Conservation (phyloP, 2,113 vertebrate genomes). For the Chlorocebus sabaeus region DNA sequence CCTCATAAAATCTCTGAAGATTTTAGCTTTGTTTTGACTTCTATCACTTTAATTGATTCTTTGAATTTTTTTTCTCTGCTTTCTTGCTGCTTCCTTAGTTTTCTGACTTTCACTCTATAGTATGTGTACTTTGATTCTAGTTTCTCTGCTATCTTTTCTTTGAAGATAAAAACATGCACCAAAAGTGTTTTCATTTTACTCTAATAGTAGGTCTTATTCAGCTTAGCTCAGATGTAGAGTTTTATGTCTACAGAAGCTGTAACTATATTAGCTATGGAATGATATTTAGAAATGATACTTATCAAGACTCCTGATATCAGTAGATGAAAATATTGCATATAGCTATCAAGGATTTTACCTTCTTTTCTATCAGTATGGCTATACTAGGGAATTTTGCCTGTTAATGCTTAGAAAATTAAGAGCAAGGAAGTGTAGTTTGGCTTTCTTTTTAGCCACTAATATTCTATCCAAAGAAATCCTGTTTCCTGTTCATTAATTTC, state of each 20-base stretch:
- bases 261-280: not conserved
- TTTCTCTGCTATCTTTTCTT: not conserved
- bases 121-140: not conserved
- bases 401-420: slow-evolving; percentile 12
- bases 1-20: not conserved
- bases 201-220: not conserved
- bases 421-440: slow-evolving; percentile 10
- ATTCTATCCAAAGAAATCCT: slow-evolving; percentile 37
- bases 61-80: not conserved
- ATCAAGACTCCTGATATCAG: not conserved
- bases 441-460: not conserved
- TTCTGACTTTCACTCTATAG: not conserved
- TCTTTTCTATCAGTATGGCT: not conserved
- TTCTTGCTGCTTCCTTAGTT: not conserved
- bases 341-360: slow-evolving; percentile 5
- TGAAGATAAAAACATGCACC: not conserved
- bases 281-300: slow-evolving; percentile 34
- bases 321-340: slow-evolving; percentile 2
- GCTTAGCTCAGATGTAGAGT: not conserved
- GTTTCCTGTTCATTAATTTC: slow-evolving; percentile 62
- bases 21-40: not conserved
- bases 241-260: not conserved
- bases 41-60: not conserved
- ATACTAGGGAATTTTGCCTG: slow-evolving; percentile 27
- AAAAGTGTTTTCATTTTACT: slow-evolving; percentile 13